Evolutionary conservation across 2,888 invertebrate genomes (phyloP), one percentile per base, ranked within the genome.

Genomic region (Diploptera punctata): DNA sequence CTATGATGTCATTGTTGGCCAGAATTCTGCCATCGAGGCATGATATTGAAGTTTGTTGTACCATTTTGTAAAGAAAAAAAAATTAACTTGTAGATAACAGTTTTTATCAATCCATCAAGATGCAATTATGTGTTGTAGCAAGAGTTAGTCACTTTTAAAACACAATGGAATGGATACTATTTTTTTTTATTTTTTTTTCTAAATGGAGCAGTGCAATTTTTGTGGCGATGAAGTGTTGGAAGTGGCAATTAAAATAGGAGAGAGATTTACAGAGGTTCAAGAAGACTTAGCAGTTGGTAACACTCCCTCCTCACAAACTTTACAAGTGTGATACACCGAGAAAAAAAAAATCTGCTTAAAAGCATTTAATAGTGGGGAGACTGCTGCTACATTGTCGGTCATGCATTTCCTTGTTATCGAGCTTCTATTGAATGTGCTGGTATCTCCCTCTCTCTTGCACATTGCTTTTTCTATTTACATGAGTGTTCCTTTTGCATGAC

Each of bases 121-220:
- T 49, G 67, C 52, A 68, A 47, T 47, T 44, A 24, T 26, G 5
- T 26, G 24, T 44, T 16, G 47, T 65, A 65, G 65, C 18, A 65
- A 29, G 65, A 44, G 44, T 65, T 65, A 65, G 4, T 21, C 7
- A 26, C 24, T 65, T 44, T 24, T n/a, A n/a, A n/a, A 19, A 44
- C 47, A 47, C 44, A 33, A 65, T 44, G 65, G 26, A 65, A 65
- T 44, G 65, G 65, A 65, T 65, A 47, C 47, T 43, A 43, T 44
- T 65, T 65, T 65, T 65, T 44, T n/a, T n/a, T n/a, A 47, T 44
- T 65, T 65, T 65, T 65, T 21, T 65, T 54, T 52, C 52, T 68
- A n/a, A 61, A 49, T 72, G 72, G 72, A 61, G 31, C 60, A 62
- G 72, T 72, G 72, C 72, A 72, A 72, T 68, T 29, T 18, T 19